Percentiles rank a stretch among this genome's conserved stretches.
Conservation (phyloP, 2,797 vertebrate species). For the Rhinichthys osculus region DNA sequence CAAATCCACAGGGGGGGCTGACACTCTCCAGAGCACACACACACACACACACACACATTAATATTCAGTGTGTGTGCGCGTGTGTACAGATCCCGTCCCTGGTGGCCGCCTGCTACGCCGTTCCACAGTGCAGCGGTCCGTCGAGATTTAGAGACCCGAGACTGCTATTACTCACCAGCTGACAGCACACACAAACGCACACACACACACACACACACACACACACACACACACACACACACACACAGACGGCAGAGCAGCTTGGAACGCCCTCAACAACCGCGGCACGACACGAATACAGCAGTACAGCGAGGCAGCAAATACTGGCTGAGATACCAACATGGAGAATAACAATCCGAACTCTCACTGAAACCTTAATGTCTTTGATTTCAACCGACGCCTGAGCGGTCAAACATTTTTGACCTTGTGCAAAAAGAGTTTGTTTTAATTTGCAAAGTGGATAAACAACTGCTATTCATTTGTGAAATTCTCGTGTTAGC, state of each 20-base stretch:
- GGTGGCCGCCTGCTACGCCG: conserved; percentile 39
- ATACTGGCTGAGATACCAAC: conserved; percentile 26
- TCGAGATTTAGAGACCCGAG: conserved; percentile 55
- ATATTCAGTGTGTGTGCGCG: conserved; percentile 57
- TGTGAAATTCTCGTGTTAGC: neutral
- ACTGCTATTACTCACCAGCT: conserved; percentile 61
- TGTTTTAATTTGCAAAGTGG: neutral
- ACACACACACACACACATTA: conserved; percentile 45
- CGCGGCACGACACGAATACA: conserved; percentile 39
- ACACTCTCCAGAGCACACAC: conserved; percentile 39
- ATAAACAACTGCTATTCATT: conserved; percentile 4
- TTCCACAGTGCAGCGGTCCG: conserved; percentile 52
- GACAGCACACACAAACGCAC: conserved; percentile 47
- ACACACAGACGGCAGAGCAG: conserved; percentile 36
- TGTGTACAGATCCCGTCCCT: conserved; percentile 40
- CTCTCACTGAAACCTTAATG: neutral
- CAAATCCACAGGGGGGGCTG: conserved; percentile 52
- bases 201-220: conserved; percentile 19
- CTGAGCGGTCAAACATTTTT: neutral
- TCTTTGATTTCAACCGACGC: neutral
- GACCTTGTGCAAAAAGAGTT: conserved; percentile 10
- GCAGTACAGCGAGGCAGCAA: conserved; percentile 18
- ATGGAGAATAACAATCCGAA: neutral
- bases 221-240: conserved; percentile 25
- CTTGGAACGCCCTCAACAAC: conserved; percentile 40